Evolutionary conservation across 2,797 vertebrate species (phyloP).

Genomic region (Arctocebus calabarensis): DNA sequence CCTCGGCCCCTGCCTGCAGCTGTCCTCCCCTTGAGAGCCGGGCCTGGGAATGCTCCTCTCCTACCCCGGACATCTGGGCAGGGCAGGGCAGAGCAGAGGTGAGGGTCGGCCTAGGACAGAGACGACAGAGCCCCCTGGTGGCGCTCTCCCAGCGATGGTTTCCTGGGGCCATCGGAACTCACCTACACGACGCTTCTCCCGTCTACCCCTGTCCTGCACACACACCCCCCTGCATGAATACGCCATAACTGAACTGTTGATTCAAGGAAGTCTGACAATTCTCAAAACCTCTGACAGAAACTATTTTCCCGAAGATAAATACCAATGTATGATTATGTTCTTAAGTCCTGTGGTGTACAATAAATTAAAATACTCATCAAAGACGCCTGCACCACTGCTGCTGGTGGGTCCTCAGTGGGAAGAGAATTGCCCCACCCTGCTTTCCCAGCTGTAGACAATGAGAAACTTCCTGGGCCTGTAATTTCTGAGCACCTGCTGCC

Average conservation of each 20-base stretch:
- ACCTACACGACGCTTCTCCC: neutral
- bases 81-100: neutral
- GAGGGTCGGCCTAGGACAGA: neutral
- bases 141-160: neutral
- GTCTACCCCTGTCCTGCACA: neutral
- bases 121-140: neutral
- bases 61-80: too few species aligned
- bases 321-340: neutral
- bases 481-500: neutral
- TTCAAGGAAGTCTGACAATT: neutral
- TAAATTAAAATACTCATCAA: neutral
- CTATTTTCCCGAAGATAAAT: neutral
- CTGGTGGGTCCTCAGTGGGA: neutral
- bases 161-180: neutral
- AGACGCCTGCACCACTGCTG: too few species aligned
- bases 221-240: neutral
- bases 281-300: neutral
- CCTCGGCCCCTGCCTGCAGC: neutral
- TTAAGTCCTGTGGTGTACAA: neutral
- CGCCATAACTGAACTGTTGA: too few species aligned
- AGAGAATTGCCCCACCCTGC: neutral
- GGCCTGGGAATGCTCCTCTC: neutral
- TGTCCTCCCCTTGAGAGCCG: neutral
- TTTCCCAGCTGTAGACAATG: neutral
- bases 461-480: neutral